Evolutionary conservation across 1,140 invertebrate species (phyloP), one percentile per base, ranked within the genome.

Genomic region (Eciton burchellii): DNA sequence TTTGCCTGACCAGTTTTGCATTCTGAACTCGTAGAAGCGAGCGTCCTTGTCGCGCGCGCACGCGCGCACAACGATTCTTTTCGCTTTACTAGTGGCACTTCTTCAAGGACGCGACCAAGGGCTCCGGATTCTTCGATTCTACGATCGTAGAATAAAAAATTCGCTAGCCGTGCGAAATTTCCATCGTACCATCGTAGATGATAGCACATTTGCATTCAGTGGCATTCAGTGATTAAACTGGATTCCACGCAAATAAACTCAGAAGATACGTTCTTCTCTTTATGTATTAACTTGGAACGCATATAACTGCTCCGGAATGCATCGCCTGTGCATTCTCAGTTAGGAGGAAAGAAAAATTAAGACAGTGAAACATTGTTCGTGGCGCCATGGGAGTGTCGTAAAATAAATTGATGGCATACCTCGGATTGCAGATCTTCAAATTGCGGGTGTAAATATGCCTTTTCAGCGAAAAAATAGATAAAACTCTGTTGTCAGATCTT

Each of bases 91-190:
- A 11, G 19, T 21, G 21, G 9, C 47, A 65, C 66, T 59, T 81
- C 52, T 54, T 54, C 16, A 11, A 35, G 52, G 68, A 43, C 45
- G 52, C 35, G n/a, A 52, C 26, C 85, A 85, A 86, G 71, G 85
- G 84, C 79, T 72, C 9, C 3, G 8, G 26, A 35, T 35, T 6
- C 35, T 35, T 6, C 35, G 6, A 6, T 2, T 6, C 70, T 83
- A 83, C 65, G 49, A 16, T 29, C 11, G 57, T 43, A 14, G 85
- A 86, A 86, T 77, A 57, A 85, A 85, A 70, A 11, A 43, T 57
- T 35, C n/a, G 49, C n/a, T 59, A 35, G 45, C 52, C 65, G 49
- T 24, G 45, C 8, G 3, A 63, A 62, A 77, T 77, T 66, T 68
- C n/a, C n/a, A n/a, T n/a, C n/a, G n/a, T n/a, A n/a, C n/a, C n/a